Evolutionary conservation across 2,113 vertebrate species (phyloP), one percentile per base, ranked within the genome.

Genomic region (Nannospalax galili): DNA sequence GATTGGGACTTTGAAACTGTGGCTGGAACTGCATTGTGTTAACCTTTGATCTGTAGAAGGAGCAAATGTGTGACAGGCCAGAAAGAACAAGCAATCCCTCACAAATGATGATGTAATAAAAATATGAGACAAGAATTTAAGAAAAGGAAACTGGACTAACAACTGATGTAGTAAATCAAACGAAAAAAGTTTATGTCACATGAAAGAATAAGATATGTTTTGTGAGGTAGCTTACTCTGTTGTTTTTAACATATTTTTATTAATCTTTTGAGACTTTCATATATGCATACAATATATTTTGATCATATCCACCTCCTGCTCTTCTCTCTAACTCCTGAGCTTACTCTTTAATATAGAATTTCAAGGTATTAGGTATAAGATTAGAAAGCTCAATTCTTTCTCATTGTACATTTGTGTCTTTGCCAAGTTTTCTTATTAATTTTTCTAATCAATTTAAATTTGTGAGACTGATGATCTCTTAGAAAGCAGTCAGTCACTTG

Each of bases 391-490:
- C 37, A 24, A 81, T 52, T 78, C 88, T 91, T 62, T 75, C 90
- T 93, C 78, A 93, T 45, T 91, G 40, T 79, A 92, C 67, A 93
- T 91, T 88, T 91, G 26, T 70, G 28, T 96, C 77, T 96, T 97
- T 97, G 96, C 96, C 96, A 97, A 96, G 93, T 62, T 16, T 92
- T 97, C 86, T 97, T 96, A 97, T 95, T 97, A 93, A 91, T 98
- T 97, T n/a, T n/a, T n/a, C n/a, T 95, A 96, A 85, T 98, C 97
- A 97, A 95, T 96, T 98, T 97, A 98, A 96, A 98, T 98, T 98
- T 98, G 94, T 93, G 97, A 98, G 95, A 96, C 7, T 17, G 77
- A 70, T 80, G 28, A 72, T 60, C n/a, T 8, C n/a, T 91, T 52
- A 52, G 48, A 96, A 84, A 96, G 97, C 98, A 98, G 58, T 94